Conservation (phyloP, 2,797 vertebrate genomes). For the Pygocentrus nattereri region DNA sequence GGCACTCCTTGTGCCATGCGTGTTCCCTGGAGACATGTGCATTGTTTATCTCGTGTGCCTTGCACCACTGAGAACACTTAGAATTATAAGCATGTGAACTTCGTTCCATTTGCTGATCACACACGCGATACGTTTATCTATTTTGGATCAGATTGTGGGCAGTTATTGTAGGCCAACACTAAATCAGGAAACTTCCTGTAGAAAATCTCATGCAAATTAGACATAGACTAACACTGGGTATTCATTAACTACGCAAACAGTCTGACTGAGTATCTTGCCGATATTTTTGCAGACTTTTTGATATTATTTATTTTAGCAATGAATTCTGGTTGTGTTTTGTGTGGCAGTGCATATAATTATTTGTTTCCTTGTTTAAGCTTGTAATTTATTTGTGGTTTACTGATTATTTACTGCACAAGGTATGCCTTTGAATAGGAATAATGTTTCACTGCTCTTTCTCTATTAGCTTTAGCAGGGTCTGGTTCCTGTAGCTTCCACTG, state of each 20-base stretch:
- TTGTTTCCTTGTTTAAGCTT: not conserved
- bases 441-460: not conserved
- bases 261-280: no score
- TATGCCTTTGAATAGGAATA: not conserved
- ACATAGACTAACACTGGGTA: not conserved
- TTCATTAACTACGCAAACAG: not conserved
- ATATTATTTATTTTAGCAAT: not conserved
- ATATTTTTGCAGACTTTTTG: not conserved
- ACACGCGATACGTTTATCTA: not conserved
- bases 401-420: not conserved
- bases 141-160: slow-evolving; percentile 1
- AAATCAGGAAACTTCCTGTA: slow-evolving; percentile 16
- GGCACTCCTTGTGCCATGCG: not conserved
- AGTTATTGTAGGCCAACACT: not conserved
- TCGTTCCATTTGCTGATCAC: not conserved
- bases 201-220: not conserved
- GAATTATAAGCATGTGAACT: not conserved
- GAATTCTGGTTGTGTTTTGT: not conserved
- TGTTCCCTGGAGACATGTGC: not conserved
- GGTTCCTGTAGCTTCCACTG: slow-evolving; percentile 27
- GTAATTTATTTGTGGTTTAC: not conserved
- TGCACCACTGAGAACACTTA: not conserved
- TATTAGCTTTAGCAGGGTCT: slow-evolving; percentile 6
- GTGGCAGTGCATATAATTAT: not conserved
- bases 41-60: not conserved